Conservation (phyloP, 2,888 invertebrate genomes). For the Drosophila birchii region DNA sequence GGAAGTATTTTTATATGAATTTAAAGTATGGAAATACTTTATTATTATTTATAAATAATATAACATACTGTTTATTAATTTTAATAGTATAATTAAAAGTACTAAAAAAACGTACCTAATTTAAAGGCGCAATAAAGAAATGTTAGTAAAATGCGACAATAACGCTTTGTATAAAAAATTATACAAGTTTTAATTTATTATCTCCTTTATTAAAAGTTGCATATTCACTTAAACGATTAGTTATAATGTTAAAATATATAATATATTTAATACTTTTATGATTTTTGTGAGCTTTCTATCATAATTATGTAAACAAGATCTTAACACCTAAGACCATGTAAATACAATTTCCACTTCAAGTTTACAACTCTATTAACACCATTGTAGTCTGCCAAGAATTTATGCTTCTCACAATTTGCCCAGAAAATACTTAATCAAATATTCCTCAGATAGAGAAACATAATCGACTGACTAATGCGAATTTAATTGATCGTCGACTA, state of each 20-base stretch:
- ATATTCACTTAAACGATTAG: neutral
- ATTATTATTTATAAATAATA: neutral
- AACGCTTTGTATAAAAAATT: too few relatives aligned
- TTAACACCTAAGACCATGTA: neutral
- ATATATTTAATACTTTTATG: neutral
- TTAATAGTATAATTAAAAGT: neutral
- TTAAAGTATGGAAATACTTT: neutral
- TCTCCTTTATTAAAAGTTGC: neutral
- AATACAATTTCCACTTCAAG: neutral
- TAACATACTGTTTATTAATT: too few relatives aligned
- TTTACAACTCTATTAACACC: neutral
- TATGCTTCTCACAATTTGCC: neutral
- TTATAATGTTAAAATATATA: neutral
- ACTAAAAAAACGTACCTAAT: too few relatives aligned
- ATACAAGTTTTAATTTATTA: too few relatives aligned
- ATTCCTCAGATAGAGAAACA: neutral
- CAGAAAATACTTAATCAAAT: neutral
- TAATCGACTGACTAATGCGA: conserved; percentile 55
- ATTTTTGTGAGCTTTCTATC: neutral
- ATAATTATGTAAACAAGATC: neutral
- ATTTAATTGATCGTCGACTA: conserved; percentile 62
- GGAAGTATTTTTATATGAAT: neutral
- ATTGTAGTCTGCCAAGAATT: neutral
- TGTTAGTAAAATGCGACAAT: too few relatives aligned
- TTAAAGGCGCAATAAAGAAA: too few relatives aligned